A percentile compares a stretch with the other conserved stretches of the same genome.
Conservation (phyloP, 2,888 invertebrate species). For the Myopa testacea region DNA sequence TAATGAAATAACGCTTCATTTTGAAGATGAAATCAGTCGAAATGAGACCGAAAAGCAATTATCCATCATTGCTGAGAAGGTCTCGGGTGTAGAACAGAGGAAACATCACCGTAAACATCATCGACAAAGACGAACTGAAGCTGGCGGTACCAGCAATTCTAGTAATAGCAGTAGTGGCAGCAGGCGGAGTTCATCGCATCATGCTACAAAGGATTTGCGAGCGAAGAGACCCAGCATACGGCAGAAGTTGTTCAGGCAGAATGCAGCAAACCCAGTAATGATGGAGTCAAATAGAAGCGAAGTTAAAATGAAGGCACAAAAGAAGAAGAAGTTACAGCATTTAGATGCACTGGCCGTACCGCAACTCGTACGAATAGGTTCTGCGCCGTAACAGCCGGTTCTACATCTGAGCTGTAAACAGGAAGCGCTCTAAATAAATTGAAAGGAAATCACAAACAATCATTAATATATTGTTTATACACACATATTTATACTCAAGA, state of each 20-base stretch:
- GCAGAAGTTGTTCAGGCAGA: conserved; percentile 61
- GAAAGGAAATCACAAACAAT: conserved; percentile 25
- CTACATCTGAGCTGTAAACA: conserved; percentile 20
- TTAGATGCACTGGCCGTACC: conserved; percentile 44
- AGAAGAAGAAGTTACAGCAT: conserved; percentile 45
- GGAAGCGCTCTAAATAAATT: conserved; percentile 26
- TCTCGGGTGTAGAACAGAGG: conserved; percentile 2
- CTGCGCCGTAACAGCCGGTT: conserved; percentile 44
- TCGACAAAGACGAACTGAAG: conserved; percentile 42
- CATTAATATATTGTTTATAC: conserved; percentile 19
- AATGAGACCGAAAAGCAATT: conserved; percentile 33
- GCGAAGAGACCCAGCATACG: conserved; percentile 59
- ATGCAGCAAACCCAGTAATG: conserved; percentile 40
- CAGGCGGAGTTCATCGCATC: conserved; percentile 49
- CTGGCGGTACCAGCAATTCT: conserved; percentile 17
- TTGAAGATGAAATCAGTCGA: conserved; percentile 53
- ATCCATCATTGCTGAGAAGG: conserved; percentile 25
- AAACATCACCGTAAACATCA: conserved; percentile 51
- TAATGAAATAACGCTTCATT: conserved; percentile 51
- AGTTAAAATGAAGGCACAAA: conserved; percentile 7
- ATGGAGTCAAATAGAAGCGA: conserved; percentile 22
- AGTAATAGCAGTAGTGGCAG: conserved; percentile 39
- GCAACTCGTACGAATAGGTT: conserved; percentile 47
- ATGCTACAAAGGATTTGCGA: conserved; percentile 51
- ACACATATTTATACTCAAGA: background rate